A percentile compares a stretch with the other conserved stretches of the same genome.
These are phyloP conservation scores for Syndactyla subalaris DNA, from an alignment of 2,797 vertebrate species.

Conservation along the genomic window DNA sequence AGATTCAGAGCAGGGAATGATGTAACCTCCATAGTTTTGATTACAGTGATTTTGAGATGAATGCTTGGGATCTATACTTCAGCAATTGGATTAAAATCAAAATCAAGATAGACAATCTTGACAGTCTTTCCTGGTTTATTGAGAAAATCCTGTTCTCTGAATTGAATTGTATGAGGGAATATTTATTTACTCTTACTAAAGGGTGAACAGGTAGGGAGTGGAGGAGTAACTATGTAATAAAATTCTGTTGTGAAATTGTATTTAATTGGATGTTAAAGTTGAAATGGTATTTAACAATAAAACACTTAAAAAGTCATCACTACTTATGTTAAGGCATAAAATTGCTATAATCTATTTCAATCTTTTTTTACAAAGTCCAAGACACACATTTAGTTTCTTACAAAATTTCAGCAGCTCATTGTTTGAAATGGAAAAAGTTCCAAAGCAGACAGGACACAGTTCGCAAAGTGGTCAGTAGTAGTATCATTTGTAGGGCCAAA, in stretches of 20 bases:
- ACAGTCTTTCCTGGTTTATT: neutral
- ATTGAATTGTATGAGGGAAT: neutral
- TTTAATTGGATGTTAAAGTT: neutral
- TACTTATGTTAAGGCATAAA: neutral
- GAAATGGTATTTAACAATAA: neutral
- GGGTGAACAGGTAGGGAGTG: neutral
- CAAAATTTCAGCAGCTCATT: neutral
- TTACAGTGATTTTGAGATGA: neutral
- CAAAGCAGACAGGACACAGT: neutral
- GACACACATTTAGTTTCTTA: neutral
- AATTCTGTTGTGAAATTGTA: neutral
- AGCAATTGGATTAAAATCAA: neutral
- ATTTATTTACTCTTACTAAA: neutral
- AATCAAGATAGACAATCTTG: neutral
- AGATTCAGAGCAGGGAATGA: neutral
- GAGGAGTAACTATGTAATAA: neutral
- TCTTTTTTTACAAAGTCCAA: neutral
- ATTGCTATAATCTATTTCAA: neutral
- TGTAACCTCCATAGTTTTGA: neutral
- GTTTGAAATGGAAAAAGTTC: neutral
- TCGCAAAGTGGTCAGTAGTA: neutral
- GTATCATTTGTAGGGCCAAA: neutral
- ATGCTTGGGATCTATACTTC: neutral
- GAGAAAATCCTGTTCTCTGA: neutral
- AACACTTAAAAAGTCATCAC: neutral